Evolutionary conservation across 1,140 invertebrate genomes (phyloP), one percentile per base, ranked within the genome.

Genomic region (Oppia nitens): DNA sequence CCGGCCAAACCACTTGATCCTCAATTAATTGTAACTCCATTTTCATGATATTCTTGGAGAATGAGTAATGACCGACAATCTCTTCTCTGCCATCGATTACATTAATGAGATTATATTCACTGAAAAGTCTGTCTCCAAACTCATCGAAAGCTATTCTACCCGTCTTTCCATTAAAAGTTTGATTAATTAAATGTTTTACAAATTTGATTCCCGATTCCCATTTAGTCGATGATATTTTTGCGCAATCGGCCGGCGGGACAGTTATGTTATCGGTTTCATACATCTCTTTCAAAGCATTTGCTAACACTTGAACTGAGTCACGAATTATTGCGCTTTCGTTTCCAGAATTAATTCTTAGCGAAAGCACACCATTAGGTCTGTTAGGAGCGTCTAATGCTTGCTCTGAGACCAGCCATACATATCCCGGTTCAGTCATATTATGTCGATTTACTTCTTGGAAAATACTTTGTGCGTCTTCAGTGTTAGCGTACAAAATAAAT

Each of bases 321-420:
- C 79, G 77, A 62, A 93, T 93, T 68, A 93, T 89, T 32, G 83
- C 82, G 64, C 82, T 80, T 75, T 95, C 91, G 69, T 89, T 83
- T 2, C 83, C 84, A 1, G 87, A 83, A 71, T 94, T 89, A 24
- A 96, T 76, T 68, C 84, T 79, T 47, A 95, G 71, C 2, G 91
- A 92, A 9, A 97, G 73, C 12, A 88, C 78, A 53, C 72, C 73
- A 69, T 84, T 80, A 1, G 90, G 89, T 47, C 83, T 82, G 70
- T 91, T 91, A 21, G 79, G 74, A 20, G 90, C 86, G 62, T 81
- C 77, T 61, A 95, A 73, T 3, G 88, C 89, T 71, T 95, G 90
- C 69, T 96, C 93, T 2, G 90, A 93, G 2, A 95, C 88, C 67
- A 96, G 83, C 92, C 93, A 97, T 20, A 91, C 91, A 72, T 91